Evolutionary conservation across 2,888 invertebrate genomes (phyloP).

Genomic region (Volucella inanis): DNA sequence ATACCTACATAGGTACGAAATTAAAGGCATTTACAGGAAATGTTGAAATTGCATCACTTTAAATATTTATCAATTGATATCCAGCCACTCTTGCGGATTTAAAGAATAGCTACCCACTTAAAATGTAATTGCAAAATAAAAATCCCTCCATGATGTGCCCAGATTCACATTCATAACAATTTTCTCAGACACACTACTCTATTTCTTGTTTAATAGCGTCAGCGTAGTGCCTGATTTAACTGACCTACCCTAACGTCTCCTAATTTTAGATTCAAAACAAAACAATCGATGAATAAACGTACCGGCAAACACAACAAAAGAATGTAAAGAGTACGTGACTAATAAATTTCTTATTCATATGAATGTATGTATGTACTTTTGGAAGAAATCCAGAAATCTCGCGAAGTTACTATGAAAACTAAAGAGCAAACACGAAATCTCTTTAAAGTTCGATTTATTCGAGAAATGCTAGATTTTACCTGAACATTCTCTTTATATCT

Average conservation of each 20-base stretch:
- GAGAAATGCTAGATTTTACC: background rate
- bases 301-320: constrained; percentile 11
- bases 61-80: too few species aligned
- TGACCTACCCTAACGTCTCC: constrained; percentile 39
- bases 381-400: constrained; percentile 27
- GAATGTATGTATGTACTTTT: background rate
- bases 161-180: too few species aligned
- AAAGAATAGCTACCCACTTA: too few species aligned
- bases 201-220: too few species aligned
- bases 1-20: too few species aligned
- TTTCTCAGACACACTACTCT: too few species aligned
- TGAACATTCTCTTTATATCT: background rate
- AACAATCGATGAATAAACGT: constrained; percentile 10
- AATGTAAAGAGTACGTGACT: background rate
- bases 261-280: constrained; percentile 29
- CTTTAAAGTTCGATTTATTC: constrained; percentile 5
- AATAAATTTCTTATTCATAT: background rate
- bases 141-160: too few species aligned
- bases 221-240: background rate
- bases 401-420: constrained; percentile 7
- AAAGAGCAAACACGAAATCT: constrained; percentile 6
- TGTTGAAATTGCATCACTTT: too few species aligned
- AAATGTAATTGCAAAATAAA: too few species aligned
- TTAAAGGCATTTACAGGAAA: too few species aligned
- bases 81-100: too few species aligned